phyloP scores from a whole-genome alignment of 2,113 vertebrate genomes.

The Xiphophorus hellerii region DNA sequence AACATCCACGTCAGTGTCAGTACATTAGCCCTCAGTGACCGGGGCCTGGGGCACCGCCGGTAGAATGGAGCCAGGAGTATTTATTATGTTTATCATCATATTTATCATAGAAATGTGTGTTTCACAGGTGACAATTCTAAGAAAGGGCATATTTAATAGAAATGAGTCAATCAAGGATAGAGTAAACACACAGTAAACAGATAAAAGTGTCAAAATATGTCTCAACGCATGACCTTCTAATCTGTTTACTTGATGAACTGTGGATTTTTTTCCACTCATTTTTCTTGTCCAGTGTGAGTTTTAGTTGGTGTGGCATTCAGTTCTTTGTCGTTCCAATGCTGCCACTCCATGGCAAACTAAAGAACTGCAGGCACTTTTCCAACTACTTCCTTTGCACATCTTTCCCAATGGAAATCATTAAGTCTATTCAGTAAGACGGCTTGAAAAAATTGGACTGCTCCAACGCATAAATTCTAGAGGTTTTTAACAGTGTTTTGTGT shows the following conservation, averaged over 20 bases:
- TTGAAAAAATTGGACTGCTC: no score
- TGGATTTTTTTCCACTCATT: not conserved
- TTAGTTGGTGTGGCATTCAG: not conserved
- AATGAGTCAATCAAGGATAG: not conserved
- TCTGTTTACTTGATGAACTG: conserved; percentile 3
- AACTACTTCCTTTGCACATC: not conserved
- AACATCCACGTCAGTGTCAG: conserved; percentile 42
- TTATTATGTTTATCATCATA: not conserved
- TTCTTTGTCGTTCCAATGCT: conserved; percentile 49
- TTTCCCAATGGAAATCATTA: not conserved
- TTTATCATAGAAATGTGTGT: conserved; percentile 48
- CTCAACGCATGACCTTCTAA: not conserved
- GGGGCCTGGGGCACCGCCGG: conserved; percentile 41
- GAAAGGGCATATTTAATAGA: not conserved
- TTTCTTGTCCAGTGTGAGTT: not conserved
- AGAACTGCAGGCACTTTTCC: conserved; percentile 30
- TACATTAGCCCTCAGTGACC: conserved; percentile 42
- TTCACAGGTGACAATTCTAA: not conserved
- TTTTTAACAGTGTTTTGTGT: no score
- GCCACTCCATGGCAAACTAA: conserved; percentile 51
- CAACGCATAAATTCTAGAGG: no score
- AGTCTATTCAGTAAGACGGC: not conserved
- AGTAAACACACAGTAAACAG: not conserved
- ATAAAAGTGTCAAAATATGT: not conserved
- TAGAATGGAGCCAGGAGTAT: conserved; percentile 11